Evolutionary conservation across 2,113 vertebrate species (phyloP), one percentile per base, ranked within the genome.

Genomic region (Erinaceus europaeus): DNA sequence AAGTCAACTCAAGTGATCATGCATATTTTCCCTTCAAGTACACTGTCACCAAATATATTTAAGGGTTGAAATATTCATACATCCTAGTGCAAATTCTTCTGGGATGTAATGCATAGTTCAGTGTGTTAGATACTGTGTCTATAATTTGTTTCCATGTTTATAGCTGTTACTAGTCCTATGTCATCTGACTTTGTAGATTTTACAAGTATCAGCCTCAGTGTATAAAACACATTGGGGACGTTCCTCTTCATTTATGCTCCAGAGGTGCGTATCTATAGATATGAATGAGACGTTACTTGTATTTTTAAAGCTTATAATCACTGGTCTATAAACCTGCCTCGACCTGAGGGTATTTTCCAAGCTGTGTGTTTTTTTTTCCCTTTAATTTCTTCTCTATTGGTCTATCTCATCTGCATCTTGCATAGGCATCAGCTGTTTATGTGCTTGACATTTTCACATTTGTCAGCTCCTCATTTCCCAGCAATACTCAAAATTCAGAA

Each of bases 251-350:
- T 42, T 72, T 13, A 74, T 83, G 48, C 34, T 78, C n/a, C n/a
- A 64, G 7, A 53, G 5, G 4, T n/a, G 27, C 57, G n/a, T n/a
- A n/a, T 81, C 14, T 46, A 40, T 80, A 46, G 18, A 21, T 48
- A 77, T 67, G 71, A 65, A 46, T 52, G 21, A n/a, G n/a, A 38
- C 2, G 73, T 86, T 74, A 59, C 44, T 65, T 82, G 11, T 73
- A 48, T 46, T 67, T 48, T 68, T 62, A 84, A 92, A 91, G 36
- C 34, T 77, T 17, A 29, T 79, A 90, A 68, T 32, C 77, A 77
- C 15, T 34, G 4, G 53, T 34, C 78, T 88, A 42, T 82, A 69
- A 81, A 94, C 84, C 64, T 86, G 8, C 59, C 53, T 80, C 18
- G 21, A 64, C 20, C 38, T 46, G 9, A 81, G 44, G 23, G 15